Base-by-base conservation (phyloP, 1,140 invertebrate species). In the Melipona quadrifasciata region DNA sequence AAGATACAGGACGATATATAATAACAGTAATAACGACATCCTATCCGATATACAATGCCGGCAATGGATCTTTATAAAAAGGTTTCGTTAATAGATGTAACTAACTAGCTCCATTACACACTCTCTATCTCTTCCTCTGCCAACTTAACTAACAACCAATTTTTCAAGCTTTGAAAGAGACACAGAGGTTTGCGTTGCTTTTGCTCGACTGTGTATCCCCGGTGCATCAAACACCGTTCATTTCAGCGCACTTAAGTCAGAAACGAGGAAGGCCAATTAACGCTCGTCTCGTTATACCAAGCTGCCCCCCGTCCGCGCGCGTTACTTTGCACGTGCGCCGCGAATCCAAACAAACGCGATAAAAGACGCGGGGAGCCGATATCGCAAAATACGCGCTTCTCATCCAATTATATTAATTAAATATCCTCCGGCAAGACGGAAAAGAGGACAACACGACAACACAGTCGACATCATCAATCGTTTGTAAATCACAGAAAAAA, bases 351-450 rank as follows among this genome's bases (percentile, higher is more conserved):
- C 80, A 82, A 74, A 82, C 70, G 80, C 80, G 47, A 64, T 31
- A 73, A 81, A 81, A 81, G 39, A 47, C 34, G 11, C 53, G 14
- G 72, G 51, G 58, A 17, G 24, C 67, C 31, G 67, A 80, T 80
- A 73, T 80, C 79, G 68, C 14, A 58, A 61, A 80, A 73, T 73
- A 80, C 79, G 19, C 34, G n/a, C 19, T 16, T 2, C 58, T 74
- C 39, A 82, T 82, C 71, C 80, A 73, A 82, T 82, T 82, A 82
- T 31, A 65, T 82, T 82, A 82, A 82, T 82, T 82, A 82, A 82
- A 82, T 82, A 73, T 71, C 39, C 47, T 21, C 14, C 16, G 14
- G 17, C 11, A 21, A n/a, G 19, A 53, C 11, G 16, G 16, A n/a
- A 64, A 24, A 39, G 47, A 27, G 55, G n/a, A 10, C 47, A 16